Conservation (phyloP, 2,113 vertebrate species). For the Nerophis ophidion region DNA sequence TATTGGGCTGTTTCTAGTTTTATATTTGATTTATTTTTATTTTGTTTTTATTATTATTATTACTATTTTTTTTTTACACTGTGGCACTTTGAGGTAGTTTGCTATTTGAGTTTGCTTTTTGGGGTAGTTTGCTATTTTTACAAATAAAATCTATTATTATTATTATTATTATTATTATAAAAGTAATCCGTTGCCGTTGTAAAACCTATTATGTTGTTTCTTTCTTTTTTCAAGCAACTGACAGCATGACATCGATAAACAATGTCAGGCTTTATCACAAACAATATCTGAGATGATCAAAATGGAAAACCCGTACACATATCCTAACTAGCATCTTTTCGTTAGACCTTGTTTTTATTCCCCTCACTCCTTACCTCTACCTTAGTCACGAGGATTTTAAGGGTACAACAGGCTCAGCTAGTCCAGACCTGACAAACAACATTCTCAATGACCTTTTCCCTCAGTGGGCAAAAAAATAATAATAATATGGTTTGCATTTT, state of each 20-base stretch:
- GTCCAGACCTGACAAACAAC: conserved; percentile 58
- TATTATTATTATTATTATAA: too few relatives aligned
- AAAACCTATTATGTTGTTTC: too few relatives aligned
- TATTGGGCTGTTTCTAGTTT: too few relatives aligned
- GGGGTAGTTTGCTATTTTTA: too few relatives aligned
- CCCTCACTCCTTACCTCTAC: conserved; percentile 5
- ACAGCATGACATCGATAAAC: background rate
- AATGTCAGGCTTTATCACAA: background rate
- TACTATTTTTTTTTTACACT: too few relatives aligned
- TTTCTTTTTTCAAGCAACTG: background rate
- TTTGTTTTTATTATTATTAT: too few relatives aligned
- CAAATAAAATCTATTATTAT: too few relatives aligned
- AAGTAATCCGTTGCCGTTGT: too few relatives aligned
- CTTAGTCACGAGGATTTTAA: conserved; percentile 23
- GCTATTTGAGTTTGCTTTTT: too few relatives aligned
- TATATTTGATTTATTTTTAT: too few relatives aligned
- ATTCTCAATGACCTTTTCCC: conserved; percentile 59
- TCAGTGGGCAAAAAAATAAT: conserved; percentile 33
- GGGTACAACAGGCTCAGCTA: conserved; percentile 35
- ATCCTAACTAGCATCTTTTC: background rate
- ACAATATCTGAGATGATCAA: background rate
- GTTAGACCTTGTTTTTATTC: background rate
- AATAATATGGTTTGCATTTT: conserved; percentile 38
- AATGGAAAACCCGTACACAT: background rate
- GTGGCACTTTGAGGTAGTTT: too few relatives aligned